Evolutionary conservation across 2,888 invertebrate genomes (phyloP).

Genomic region (Choristoneura rosaceana): DNA sequence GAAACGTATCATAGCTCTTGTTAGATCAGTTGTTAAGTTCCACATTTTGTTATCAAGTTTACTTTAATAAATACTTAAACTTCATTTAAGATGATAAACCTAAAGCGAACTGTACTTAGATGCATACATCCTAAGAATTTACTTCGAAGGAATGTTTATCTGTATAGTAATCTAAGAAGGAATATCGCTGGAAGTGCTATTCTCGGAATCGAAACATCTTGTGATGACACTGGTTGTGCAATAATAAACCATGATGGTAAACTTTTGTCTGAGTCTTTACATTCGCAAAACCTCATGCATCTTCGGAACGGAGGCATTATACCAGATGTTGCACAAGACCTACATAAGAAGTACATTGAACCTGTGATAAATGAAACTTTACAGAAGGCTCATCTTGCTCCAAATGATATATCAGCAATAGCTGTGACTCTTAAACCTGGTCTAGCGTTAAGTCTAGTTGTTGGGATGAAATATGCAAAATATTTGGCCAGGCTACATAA

Average conservation of each 20-base stretch:
- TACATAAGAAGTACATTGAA: conserved; percentile 92
- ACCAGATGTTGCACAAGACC: conserved; percentile 93
- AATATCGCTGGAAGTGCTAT: conserved; percentile 62
- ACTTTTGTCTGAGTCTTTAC: conserved; percentile 92
- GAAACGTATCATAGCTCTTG: background rate
- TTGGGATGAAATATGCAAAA: conserved; percentile 94
- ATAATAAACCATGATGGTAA: conserved; percentile 90
- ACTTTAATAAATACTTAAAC: too few species aligned
- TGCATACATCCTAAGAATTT: background rate
- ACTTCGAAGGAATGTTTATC: background rate
- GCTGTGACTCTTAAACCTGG: conserved; percentile 96
- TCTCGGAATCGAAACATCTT: conserved; percentile 98
- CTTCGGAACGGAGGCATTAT: conserved; percentile 94
- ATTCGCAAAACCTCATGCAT: conserved; percentile 93
- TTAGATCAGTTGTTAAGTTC: background rate
- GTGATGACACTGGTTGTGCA: conserved; percentile 98
- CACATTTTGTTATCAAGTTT: background rate
- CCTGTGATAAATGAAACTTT: conserved; percentile 90
- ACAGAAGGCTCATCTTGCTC: conserved; percentile 83
- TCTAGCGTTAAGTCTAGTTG: conserved; percentile 89
- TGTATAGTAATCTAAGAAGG: background rate
- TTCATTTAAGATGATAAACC: conserved; percentile 23
- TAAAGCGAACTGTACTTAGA: background rate
- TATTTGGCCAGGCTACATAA: conserved; percentile 87
- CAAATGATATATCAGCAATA: conserved; percentile 92